Evolutionary conservation across 1,140 invertebrate species (phyloP), one percentile per base, ranked within the genome.

Genomic region (Dreissena polymorpha): DNA sequence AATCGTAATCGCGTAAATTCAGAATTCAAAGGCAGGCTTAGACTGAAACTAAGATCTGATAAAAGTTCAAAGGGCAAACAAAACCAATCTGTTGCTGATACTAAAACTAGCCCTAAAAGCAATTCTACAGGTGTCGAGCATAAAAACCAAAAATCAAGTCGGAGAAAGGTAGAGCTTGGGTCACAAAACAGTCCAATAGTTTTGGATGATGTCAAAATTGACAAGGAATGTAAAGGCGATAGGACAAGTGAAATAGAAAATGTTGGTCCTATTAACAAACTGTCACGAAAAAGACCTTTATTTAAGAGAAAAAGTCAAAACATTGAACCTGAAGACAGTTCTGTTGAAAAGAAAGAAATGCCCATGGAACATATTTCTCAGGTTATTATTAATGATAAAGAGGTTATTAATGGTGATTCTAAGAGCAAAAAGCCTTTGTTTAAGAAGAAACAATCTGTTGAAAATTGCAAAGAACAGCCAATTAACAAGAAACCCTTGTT

Each of bases 361-460:
- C 39, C 39, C 8, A 8, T 39, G 2, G 39, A 39, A 39, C 39
- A 39, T 39, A 39, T 39, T 39, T 0, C 49, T 39, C 49, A n/a
- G 70, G 49, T 51, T 39, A 49, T 6, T 72, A 18, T 18, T 5
- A 21, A 25, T 68, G 39, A 39, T 39, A 23, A 51, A 49, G 13
- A 72, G 18, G 49, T 18, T 12, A 72, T 49, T 5, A n/a, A 72
- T 29, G 27, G 13, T 39, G 27, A 21, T 49, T n/a, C 27, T n/a
- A 72, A 72, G 0, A 74, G 74, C 27, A 82, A 73, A 55, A 82
- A 82, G 51, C 79, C 79, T 18, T 64, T 82, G 27, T 74, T 82
- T 57, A 82, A 82, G 51, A 74, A 82, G 57, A 73, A 70, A 74
- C 29, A 21, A 13, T 27, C 68, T 10, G 73, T 71, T 51, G 65